Evolutionary conservation across 2,113 vertebrate species (phyloP).

Genomic region (Prionailurus bengalensis): DNA sequence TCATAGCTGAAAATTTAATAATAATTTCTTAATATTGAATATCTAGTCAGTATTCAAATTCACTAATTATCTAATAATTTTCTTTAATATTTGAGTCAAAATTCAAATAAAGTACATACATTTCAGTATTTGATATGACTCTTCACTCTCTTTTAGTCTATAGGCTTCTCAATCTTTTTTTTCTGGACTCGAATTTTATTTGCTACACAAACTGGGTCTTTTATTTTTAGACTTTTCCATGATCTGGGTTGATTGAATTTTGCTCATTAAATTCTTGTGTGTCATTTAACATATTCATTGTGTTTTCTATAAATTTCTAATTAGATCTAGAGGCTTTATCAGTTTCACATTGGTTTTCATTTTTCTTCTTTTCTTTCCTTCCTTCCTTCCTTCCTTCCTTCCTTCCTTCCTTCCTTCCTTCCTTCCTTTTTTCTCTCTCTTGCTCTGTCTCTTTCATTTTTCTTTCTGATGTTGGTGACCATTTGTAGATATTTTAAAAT

Average conservation of each 20-base stretch:
- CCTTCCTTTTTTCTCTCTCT: too few species aligned
- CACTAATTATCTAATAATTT: background rate
- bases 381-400: background rate
- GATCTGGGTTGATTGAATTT: background rate
- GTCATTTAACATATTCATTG: background rate
- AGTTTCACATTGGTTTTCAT: background rate
- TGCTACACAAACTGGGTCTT: background rate
- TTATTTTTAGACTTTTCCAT: background rate
- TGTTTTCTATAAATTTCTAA: background rate
- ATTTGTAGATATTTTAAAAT: slow-evolving; percentile 8
- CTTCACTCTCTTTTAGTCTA: too few species aligned
- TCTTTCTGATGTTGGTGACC: background rate
- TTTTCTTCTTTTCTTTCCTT: background rate
- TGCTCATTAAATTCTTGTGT: background rate
- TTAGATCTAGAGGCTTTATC: background rate
- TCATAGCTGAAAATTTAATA: background rate
- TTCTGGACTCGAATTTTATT: background rate
- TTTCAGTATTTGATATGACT: background rate
- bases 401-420: too few species aligned
- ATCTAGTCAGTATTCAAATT: background rate
- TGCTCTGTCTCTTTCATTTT: background rate
- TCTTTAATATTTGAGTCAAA: background rate
- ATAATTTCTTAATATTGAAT: slow-evolving; percentile 10
- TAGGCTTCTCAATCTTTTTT: too few species aligned
- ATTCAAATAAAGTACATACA: background rate